These are phyloP conservation scores for Panagrolaimus sp. DNA, from an alignment of 1,140 invertebrate genomes.

Conservation along the genomic window DNA sequence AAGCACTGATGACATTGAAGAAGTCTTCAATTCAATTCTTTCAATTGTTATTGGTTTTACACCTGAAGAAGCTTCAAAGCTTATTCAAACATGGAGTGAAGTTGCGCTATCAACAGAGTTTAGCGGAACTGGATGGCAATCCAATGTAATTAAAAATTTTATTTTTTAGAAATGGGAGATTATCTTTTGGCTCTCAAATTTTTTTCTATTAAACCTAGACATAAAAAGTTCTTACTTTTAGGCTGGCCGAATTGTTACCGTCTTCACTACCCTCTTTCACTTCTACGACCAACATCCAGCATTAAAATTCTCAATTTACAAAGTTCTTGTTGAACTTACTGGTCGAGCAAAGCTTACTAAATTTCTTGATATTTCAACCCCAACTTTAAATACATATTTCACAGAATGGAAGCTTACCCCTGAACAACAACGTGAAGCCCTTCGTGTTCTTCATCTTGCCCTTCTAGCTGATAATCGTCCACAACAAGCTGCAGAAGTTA, in stretches of 20 bases:
- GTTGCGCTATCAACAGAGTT: conserved; percentile 17
- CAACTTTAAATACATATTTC: conserved; percentile 30
- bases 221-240: conserved; percentile 24
- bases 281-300: conserved; percentile 26
- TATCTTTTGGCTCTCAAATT: too few relatives aligned
- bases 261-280: conserved; percentile 44
- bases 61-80: not conserved
- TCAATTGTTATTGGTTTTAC: not conserved
- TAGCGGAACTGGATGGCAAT: conserved; percentile 36
- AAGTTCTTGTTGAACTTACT: conserved; percentile 27
- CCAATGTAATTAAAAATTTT: conserved; percentile 24
- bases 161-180: not conserved
- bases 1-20: not conserved
- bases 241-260: conserved; percentile 41
- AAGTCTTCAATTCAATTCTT: not conserved
- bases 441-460: conserved; percentile 33
- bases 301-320: conserved; percentile 29
- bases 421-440: conserved; percentile 35
- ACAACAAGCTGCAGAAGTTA: conserved; percentile 46
- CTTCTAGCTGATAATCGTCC: conserved; percentile 30
- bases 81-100: not conserved
- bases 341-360: conserved; percentile 30
- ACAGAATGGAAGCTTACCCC: conserved; percentile 26
- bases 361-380: conserved; percentile 27
- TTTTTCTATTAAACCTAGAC: too few relatives aligned